A percentile compares a stretch with the other conserved stretches of the same genome.
Evolutionary conservation across 2,797 vertebrate genomes (phyloP).

Genomic region (Gorsachius magnificus): DNA sequence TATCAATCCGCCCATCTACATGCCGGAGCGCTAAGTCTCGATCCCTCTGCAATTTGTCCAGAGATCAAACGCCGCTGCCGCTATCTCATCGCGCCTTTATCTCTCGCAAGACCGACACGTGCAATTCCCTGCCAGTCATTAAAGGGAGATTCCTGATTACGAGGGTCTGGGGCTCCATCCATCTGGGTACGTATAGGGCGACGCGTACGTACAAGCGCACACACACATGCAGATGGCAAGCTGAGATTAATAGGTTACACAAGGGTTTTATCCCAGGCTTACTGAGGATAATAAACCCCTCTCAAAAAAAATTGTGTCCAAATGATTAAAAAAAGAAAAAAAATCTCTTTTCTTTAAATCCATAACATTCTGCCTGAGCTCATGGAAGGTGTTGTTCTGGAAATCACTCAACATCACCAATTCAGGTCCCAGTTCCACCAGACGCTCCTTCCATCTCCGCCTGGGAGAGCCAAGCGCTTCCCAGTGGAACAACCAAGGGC

Average conservation of each 20-base stretch:
- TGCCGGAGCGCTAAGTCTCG: rapidly evolving
- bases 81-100: rapidly evolving
- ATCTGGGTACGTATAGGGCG: rapidly evolving
- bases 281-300: neutral
- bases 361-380: neutral
- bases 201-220: neutral
- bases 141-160: rapidly evolving
- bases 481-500: rapidly evolving
- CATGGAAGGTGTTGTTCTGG: neutral
- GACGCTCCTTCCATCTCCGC: neutral
- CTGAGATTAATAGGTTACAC: slow-evolving; percentile 28
- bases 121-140: neutral
- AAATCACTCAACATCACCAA: neutral
- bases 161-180: neutral
- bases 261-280: neutral
- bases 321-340: neutral
- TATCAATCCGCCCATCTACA: rapidly evolving
- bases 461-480: neutral
- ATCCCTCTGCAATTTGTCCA: neutral
- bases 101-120: rapidly evolving
- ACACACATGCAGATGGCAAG: neutral
- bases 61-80: rapidly evolving
- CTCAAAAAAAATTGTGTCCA: neutral
- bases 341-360: neutral
- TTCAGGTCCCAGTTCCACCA: neutral